Base-by-base conservation (phyloP, 2,888 invertebrate species). In the Patella pellucida region DNA sequence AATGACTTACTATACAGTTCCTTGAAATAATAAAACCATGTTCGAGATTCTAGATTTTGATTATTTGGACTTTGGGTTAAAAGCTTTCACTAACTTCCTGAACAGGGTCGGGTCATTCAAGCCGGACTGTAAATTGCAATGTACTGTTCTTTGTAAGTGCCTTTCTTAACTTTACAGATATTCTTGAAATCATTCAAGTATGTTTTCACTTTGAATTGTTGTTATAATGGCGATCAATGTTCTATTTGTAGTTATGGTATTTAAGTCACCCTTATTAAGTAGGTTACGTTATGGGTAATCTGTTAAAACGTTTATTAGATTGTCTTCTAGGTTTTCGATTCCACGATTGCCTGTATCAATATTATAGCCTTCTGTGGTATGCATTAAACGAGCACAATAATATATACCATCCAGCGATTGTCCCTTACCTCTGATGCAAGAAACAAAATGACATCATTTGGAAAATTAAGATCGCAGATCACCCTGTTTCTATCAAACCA, bases 131-230 rank as follows among this genome's bases (percentile, higher is more conserved):
- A 56, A 19, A 12, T 23, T 19, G 5, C 9, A 19, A 19, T 19
- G 11, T 19, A n/a, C 62, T n/a, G 19, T 19, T 19, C 3, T 12
- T 3, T 19, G 23, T 62, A 62, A n/a, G 62, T 19, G 23, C 11
- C 62, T 62, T 62, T 62, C 62, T 62, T 19, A 62, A 14, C 11
- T 14, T 62, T 62, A 62, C 62, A 62, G n/a, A 62, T 19, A 56
- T 56, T 56, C 19, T 56, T 62, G 54, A 54, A 54, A 16, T 54
- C 54, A 54, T 54, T 54, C 54, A 4, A 3, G 31, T 31, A 31
- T 4, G 2, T 4, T 14, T 54, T 9, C 54, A 54, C 9, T 54
- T 14, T 3, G n/a, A n/a, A n/a, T n/a, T n/a, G n/a, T n/a, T n/a
- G n/a, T n/a, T n/a, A n/a, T n/a, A n/a, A n/a, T n/a, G n/a, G n/a